Conservation (phyloP, 2,113 vertebrate species). For the Crocuta crocuta region DNA sequence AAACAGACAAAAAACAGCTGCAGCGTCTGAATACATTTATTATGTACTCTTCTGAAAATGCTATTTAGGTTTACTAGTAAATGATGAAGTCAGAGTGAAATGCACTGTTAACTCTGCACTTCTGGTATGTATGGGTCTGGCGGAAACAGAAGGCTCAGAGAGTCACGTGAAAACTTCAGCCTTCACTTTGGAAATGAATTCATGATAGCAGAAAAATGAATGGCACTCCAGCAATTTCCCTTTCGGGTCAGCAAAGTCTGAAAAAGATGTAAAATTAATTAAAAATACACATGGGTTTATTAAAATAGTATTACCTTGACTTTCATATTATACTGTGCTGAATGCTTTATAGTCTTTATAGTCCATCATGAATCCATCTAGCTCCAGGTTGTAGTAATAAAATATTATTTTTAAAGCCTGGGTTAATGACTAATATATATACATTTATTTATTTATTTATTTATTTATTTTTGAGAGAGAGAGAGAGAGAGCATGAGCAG, state of each 20-base stretch:
- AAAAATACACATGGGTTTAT: slow-evolving; percentile 49
- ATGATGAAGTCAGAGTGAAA: slow-evolving; percentile 78
- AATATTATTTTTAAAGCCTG: slow-evolving; percentile 49
- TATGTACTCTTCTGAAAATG: slow-evolving; percentile 72
- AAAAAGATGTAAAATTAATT: slow-evolving; percentile 36
- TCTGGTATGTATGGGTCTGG: neutral
- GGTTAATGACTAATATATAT: neutral
- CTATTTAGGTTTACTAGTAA: slow-evolving; percentile 55
- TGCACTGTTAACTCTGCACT: slow-evolving; percentile 57
- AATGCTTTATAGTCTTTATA: slow-evolving; percentile 43
- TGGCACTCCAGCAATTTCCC: neutral
- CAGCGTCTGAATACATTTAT: slow-evolving; percentile 76
- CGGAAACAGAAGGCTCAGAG: neutral
- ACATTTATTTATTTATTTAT: no score
- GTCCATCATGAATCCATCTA: neutral
- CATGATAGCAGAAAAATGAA: neutral
- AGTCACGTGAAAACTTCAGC: neutral
- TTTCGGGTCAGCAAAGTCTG: slow-evolving; percentile 9
- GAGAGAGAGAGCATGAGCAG: no score
- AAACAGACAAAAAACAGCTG: slow-evolving; percentile 80
- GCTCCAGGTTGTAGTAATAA: neutral
- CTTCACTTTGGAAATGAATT: slow-evolving; percentile 29
- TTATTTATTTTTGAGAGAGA: no score
- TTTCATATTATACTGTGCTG: neutral
- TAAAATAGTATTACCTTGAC: slow-evolving; percentile 34